Evolutionary conservation across 2,797 vertebrate species (phyloP), one percentile per base, ranked within the genome.

Genomic region (Hylomyscus alleni): DNA sequence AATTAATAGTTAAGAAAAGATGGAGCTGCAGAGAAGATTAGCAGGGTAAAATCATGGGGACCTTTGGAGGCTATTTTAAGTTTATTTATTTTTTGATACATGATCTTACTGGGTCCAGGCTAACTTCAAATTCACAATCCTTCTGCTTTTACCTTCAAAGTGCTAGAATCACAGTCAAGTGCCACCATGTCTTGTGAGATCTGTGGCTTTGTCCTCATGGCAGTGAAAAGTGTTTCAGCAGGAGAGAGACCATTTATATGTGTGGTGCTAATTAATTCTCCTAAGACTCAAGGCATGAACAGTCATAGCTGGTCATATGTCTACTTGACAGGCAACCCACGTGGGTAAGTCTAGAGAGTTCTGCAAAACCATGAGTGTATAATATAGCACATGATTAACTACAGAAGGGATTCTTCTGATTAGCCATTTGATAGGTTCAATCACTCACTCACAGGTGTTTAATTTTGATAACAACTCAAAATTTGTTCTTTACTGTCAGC

Each of bases 381-480:
- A 93, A 75, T 81, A n/a, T 9, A 87, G 47, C 69, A 78, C 67
- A 34, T 44, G 76, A 92, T 72, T 90, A 94, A 76, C 26, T 90
- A 82, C 54, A 89, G 78, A 77, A 93, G 44, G 83, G 62, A 89
- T 31, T 86, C 72, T 81, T 69, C 92, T 84, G 85, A 93, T 96
- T 91, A 96, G 92, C 44, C 87, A 78, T 72, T 91, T 95, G 91
- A 85, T 89, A 84, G 95, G 91, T 83, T 17, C n/a, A 93, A 58
- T 95, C 96, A 96, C 81, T 96, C 40, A 73, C 95, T 22, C n/a
- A 58, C 40, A 96, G 97, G 89, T 95, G 69, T 94, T 94, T 95
- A 97, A 96, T 97, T 97, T 90, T 92, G 73, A 88, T 91, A 96
- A 94, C 56, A 93, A 86, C 73, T 94, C 60, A 75, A 84, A 96